phyloP scores from a whole-genome alignment of 2,797 vertebrate species.

The Lerista edwardsae region DNA sequence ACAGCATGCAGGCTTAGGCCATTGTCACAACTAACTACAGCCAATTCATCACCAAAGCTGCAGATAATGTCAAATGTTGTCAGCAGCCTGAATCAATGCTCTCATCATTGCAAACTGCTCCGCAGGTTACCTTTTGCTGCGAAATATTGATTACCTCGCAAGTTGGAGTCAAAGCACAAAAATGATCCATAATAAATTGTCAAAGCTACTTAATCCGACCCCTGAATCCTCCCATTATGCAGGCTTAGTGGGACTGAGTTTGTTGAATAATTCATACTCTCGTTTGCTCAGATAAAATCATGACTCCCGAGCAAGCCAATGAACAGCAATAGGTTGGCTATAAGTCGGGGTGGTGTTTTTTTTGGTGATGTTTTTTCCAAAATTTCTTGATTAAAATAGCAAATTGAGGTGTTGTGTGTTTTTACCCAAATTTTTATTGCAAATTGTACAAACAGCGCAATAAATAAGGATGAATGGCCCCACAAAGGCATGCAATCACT shows the following conservation, averaged over 20 bases:
- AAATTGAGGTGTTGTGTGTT: too few species aligned
- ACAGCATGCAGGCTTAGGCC: background rate
- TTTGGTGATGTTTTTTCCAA: too few species aligned
- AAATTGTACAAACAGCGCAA: too few species aligned
- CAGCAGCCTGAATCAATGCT: slow-evolving; percentile 5
- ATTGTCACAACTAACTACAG: background rate
- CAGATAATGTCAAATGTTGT: slow-evolving; percentile 15
- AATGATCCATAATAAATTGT: slow-evolving; percentile 22
- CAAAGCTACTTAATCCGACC: slow-evolving; percentile 19
- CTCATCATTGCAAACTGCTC: slow-evolving; percentile 4
- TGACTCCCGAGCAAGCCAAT: background rate
- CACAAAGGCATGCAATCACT: too few species aligned
- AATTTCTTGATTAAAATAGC: too few species aligned
- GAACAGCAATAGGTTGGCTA: background rate
- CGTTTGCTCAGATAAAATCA: slow-evolving; percentile 11
- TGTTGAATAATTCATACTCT: slow-evolving; percentile 22
- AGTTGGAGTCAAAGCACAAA: slow-evolving; percentile 2
- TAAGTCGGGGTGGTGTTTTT: too few species aligned
- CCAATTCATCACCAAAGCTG: background rate
- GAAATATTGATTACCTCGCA: slow-evolving; percentile 19
- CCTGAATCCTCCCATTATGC: slow-evolving; percentile 5
- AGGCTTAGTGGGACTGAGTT: background rate
- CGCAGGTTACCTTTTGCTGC: background rate
- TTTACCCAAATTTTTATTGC: too few species aligned
- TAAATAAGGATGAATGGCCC: too few species aligned